Percentiles rank a stretch among this genome's conserved stretches.
Conservation (phyloP, 2,888 invertebrate genomes). For the Incurvaria masculella region DNA sequence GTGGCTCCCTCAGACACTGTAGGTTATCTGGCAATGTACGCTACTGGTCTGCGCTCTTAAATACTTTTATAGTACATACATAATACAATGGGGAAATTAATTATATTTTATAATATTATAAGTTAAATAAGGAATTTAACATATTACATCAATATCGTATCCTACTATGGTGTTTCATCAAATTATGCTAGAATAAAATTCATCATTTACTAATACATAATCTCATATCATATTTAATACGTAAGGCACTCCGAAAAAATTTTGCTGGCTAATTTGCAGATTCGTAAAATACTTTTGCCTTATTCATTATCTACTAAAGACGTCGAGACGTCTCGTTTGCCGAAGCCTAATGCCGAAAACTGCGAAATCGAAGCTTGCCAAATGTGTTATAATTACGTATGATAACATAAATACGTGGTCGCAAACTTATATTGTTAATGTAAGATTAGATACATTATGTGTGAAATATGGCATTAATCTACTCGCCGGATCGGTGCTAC, state of each 20-base stretch:
- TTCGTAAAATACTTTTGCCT: not conserved
- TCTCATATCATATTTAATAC: conserved; percentile 54
- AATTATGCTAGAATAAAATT: conserved; percentile 56
- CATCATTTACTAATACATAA: conserved; percentile 37
- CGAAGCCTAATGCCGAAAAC: not conserved
- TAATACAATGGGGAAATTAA: not conserved
- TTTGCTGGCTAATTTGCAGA: conserved; percentile 28
- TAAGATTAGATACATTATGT: conserved; percentile 8
- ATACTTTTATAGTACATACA: too few relatives aligned
- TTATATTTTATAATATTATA: not conserved
- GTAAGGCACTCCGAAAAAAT: conserved; percentile 56
- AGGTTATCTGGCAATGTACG: too few relatives aligned
- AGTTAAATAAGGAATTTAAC: too few relatives aligned
- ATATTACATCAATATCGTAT: conserved; percentile 19
- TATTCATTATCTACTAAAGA: not conserved
- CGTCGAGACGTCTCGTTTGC: not conserved
- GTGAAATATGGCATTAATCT: conserved; percentile 10
- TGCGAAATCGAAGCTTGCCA: not conserved
- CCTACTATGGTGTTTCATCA: conserved; percentile 48
- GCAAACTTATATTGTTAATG: conserved; percentile 9
- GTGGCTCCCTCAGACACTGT: too few relatives aligned
- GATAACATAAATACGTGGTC: conserved; percentile 4
- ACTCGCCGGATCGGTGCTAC: not conserved
- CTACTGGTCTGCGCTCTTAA: too few relatives aligned
- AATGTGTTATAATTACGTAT: not conserved